phyloP scores from a whole-genome alignment of 2,797 vertebrate genomes.

The Spondyliosoma cantharus region DNA sequence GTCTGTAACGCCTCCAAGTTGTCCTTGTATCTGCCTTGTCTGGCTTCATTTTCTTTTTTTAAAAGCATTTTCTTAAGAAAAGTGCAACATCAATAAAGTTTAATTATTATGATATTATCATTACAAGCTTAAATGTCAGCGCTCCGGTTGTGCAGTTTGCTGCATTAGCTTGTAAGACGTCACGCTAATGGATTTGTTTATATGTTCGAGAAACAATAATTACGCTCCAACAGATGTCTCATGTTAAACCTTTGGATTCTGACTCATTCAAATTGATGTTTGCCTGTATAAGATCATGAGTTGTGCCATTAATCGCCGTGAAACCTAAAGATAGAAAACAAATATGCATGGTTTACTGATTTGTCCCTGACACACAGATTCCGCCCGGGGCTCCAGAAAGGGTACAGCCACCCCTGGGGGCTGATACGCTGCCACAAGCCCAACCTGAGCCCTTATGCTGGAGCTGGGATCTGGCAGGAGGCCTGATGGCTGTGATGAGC shows the following conservation, averaged over 20 bases:
- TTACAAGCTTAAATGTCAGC: neutral
- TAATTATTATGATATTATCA: too few species aligned
- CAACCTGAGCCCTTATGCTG: slow-evolving; percentile 71
- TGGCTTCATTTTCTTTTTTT: too few species aligned
- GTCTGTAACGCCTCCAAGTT: too few species aligned
- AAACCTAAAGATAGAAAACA: neutral
- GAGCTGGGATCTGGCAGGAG: slow-evolving; percentile 68
- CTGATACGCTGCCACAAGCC: slow-evolving; percentile 67
- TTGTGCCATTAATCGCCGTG: neutral
- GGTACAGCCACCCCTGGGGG: slow-evolving; percentile 42
- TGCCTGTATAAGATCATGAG: neutral
- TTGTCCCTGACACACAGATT: slow-evolving; percentile 13
- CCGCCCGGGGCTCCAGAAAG: slow-evolving; percentile 47
- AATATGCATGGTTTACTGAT: neutral
- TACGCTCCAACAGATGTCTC: slow-evolving; percentile 29
- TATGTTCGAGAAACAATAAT: slow-evolving; percentile 34
- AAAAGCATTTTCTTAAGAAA: too few species aligned
- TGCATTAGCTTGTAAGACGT: slow-evolving; percentile 6
- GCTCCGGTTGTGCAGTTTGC: slow-evolving; percentile 1
- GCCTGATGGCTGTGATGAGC: slow-evolving; percentile 72
- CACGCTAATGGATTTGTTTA: slow-evolving; percentile 6
- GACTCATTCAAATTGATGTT: slow-evolving; percentile 2
- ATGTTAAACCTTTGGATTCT: too few species aligned
- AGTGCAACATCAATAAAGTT: too few species aligned
- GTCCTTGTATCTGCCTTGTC: too few species aligned